Base-by-base conservation (phyloP, 2,113 vertebrate species). In the Catharus bicknelli region DNA sequence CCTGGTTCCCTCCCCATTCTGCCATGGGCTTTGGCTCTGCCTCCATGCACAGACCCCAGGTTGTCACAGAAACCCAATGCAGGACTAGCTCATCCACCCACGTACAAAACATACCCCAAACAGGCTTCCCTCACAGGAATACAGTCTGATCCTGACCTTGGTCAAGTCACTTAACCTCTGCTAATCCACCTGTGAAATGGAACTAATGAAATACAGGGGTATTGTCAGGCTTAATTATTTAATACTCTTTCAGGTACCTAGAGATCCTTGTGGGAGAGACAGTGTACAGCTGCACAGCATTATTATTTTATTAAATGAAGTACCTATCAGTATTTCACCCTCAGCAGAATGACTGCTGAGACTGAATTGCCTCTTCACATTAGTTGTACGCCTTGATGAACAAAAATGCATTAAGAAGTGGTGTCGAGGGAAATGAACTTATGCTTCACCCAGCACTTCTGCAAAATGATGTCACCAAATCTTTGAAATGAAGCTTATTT, bases 231-330 rank as follows among this genome's bases (percentile, higher is more conserved):
- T 96, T 96, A 96, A 96, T 96, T 96, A 95, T 96, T 96, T 96
- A 96, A 95, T 94, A 87, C 63, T 95, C 88, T 96, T 96, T 91
- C 94, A 96, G 79, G 93, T 91, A 95, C 85, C 82, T 93, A 32
- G 64, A 92, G 87, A 94, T 91, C 75, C 93, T 93, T 92, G 87
- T 91, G 82, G 95, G 95, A 95, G 55, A 96, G 84, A 75, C 89
- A 80, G 64, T 23, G n/a, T 94, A 94, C 95, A 96, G 91, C 95
- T 96, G 91, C 94, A 94, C 85, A 90, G 75, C 93, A 96, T 96
- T 95, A 95, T 87, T 96, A 95, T 95, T 96, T 96, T 94, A 96
- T 96, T 91, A 94, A 96, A 91, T 94, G 90, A 95, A 94, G 95
- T 93, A 94, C 87, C 87, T 95, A 96, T 96, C 95, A 94, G 94